Evolutionary conservation across 1,140 invertebrate species (phyloP), one percentile per base, ranked within the genome.

Genomic region (Triops longicaudatus): DNA sequence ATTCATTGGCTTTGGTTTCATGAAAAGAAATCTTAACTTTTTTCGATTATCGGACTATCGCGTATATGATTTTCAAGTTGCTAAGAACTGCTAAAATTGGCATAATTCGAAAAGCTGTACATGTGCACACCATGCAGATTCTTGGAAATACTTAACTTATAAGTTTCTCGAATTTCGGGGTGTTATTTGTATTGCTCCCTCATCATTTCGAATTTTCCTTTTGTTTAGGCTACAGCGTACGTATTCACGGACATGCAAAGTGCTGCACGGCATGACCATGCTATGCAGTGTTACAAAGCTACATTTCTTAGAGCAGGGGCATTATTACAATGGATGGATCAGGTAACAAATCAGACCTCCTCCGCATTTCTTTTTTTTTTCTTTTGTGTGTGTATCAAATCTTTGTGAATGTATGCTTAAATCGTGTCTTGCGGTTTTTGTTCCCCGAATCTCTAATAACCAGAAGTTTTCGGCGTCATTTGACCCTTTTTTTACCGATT

Each of bases 321-420:
- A 0, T 79, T 89, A 1, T 80, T 86, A 14, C 87, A 88, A 79
- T 89, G 88, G 88, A 87, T 89, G 79, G 86, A 88, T 79, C 84
- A 85, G 79, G 85, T 86, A 81, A 81, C 10, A 43, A 41, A 27
- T 43, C 37, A 10, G 37, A 26, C 10, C n/a, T 73, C 1, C 22
- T 22, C 17, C 3, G 17, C 37, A 11, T 73, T 73, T 37, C 17
- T 73, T 73, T 73, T 73, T 26, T 14, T 22, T 73, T 22, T 26
- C 73, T 73, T 12, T 0, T 12, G 17, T 37, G 12, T 22, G 11
- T 75, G 50, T 63, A 63, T 1, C 50, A 63, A n/a, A 6, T 14
- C 1, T 63, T 63, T 63, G 17, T n/a, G 14, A 63, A 14, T 11
- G 14, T 22, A 6, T 63, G 10, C 50, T 63, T 17, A 44, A 44